Evolutionary conservation across 2,113 vertebrate species (phyloP).

Genomic region (Isurus oxyrinchus): DNA sequence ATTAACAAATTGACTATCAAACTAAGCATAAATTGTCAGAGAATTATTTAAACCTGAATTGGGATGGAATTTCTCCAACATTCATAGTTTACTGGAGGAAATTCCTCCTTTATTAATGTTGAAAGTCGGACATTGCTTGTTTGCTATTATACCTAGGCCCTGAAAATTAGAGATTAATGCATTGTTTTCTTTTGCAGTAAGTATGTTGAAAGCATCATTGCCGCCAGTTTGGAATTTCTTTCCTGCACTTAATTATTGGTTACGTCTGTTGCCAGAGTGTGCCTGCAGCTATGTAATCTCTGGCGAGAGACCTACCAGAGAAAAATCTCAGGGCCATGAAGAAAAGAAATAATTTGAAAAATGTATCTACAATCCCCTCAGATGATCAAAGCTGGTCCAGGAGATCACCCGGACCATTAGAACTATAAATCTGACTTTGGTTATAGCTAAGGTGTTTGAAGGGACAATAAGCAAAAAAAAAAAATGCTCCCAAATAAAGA

Average conservation of each 20-base stretch:
- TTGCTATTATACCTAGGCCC: neutral
- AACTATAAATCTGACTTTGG: neutral
- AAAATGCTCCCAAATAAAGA: neutral
- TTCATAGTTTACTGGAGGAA: neutral
- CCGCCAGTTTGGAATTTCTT: neutral
- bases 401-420: neutral
- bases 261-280: neutral
- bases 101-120: neutral
- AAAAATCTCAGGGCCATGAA: neutral
- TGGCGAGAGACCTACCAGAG: neutral
- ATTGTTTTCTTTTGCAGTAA: neutral
- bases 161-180: neutral
- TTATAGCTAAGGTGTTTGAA: neutral
- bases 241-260: neutral
- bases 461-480: neutral
- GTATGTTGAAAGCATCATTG: neutral
- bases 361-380: neutral
- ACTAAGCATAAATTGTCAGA: neutral
- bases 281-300: neutral
- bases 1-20: neutral
- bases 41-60: neutral
- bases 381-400: neutral
- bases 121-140: neutral
- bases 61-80: neutral
- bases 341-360: neutral